Evolutionary conservation across 2,113 vertebrate genomes (phyloP).

Genomic region (Pollimyrus isidori): DNA sequence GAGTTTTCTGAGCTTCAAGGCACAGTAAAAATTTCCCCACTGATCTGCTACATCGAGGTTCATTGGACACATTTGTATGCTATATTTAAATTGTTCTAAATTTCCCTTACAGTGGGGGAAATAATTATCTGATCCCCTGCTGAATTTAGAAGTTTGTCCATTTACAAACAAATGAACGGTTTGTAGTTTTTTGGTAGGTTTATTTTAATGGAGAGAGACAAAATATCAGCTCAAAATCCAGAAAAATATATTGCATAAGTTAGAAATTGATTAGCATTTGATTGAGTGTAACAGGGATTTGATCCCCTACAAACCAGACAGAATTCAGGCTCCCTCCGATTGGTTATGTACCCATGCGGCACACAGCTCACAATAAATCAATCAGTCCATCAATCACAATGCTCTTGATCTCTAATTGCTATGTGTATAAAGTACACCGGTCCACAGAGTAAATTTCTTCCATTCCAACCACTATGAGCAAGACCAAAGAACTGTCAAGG

Average conservation of each 20-base stretch:
- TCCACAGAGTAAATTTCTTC: neutral
- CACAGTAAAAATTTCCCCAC: neutral
- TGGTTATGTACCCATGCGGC: neutral
- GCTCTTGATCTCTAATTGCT: neutral
- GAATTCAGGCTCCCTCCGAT: neutral
- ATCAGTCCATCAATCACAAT: neutral
- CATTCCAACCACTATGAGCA: neutral
- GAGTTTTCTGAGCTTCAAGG: neutral
- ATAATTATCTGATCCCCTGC: neutral
- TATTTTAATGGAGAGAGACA: neutral
- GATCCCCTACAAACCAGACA: neutral
- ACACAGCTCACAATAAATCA: neutral
- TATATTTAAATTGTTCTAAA: neutral
- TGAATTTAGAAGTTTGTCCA: neutral
- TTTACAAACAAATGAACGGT: neutral
- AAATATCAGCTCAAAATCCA: neutral
- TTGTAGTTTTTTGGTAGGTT: neutral
- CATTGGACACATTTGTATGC: neutral
- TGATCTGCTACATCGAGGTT: neutral
- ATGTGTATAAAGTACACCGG: neutral
- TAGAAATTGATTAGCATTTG: neutral
- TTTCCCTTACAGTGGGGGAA: neutral
- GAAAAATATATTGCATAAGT: neutral
- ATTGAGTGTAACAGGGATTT: neutral
- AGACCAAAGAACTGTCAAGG: neutral